A percentile compares a stretch with the other conserved stretches of the same genome.
Conservation (phyloP, 2,113 vertebrate genomes). For the Rana temporaria region DNA sequence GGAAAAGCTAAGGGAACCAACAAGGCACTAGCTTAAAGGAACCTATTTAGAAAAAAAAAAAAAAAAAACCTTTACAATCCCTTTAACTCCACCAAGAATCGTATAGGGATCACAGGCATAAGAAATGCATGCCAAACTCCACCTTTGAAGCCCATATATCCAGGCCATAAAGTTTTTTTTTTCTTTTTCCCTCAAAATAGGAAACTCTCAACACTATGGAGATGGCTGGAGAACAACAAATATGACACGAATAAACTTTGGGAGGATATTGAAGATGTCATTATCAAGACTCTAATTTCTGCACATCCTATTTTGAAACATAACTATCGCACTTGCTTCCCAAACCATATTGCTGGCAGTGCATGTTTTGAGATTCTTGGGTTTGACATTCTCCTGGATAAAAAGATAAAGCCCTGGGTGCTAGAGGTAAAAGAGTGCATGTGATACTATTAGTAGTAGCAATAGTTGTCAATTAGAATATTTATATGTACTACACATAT, state of each 20-base stretch:
- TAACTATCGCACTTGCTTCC: conserved; percentile 79
- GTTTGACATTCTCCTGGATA: conserved; percentile 79
- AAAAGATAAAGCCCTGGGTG: conserved; percentile 79
- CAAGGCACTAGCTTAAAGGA: too few species aligned
- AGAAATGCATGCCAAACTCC: too few species aligned
- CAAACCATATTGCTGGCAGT: conserved; percentile 64
- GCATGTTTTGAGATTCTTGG: conserved; percentile 83
- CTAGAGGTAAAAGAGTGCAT: conserved; percentile 72
- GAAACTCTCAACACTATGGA: conserved; percentile 76
- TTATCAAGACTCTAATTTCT: conserved; percentile 79
- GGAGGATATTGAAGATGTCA: conserved; percentile 74
- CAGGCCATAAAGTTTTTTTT: neutral
- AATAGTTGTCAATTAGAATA: too few species aligned
- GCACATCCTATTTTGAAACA: conserved; percentile 77
- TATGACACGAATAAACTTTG: conserved; percentile 70
- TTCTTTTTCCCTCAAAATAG: conserved; percentile 58
- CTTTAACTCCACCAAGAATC: too few species aligned
- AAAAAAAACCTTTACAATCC: too few species aligned
- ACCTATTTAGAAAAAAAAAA: too few species aligned
- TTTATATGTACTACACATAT: too few species aligned
- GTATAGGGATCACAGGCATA: too few species aligned
- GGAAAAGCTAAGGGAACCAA: too few species aligned
- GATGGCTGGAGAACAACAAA: conserved; percentile 70
- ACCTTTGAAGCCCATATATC: too few species aligned
- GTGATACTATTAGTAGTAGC: too few species aligned